A percentile compares a stretch with the other conserved stretches of the same genome.
These are phyloP conservation scores for Bombus vancouverensis DNA, from an alignment of 1,140 invertebrate genomes.

Conservation along the genomic window DNA sequence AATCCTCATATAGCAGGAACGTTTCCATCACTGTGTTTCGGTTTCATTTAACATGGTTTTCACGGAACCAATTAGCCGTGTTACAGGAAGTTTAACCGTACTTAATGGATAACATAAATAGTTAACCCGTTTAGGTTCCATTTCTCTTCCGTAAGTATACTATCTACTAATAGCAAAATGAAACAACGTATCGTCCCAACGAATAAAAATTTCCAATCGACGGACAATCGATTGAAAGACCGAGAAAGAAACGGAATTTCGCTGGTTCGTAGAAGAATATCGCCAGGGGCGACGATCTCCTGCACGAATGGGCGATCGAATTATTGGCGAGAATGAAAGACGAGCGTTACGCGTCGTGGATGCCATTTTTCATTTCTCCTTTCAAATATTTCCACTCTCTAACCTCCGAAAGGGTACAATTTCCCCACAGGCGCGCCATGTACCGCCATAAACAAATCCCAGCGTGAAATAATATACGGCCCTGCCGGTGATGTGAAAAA, in stretches of 20 bases:
- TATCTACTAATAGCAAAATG: too few species aligned
- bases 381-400: slow-evolving; percentile 14
- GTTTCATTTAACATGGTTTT: too few species aligned
- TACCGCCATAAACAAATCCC: slow-evolving; percentile 14
- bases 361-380: slow-evolving; percentile 16
- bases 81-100: too few species aligned
- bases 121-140: too few species aligned
- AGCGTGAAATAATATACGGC: background rate
- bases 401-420: background rate
- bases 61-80: too few species aligned
- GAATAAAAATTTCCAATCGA: too few species aligned
- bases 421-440: background rate
- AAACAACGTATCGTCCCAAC: too few species aligned
- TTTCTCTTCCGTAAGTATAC: too few species aligned
- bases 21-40: too few species aligned
- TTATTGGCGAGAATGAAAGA: background rate
- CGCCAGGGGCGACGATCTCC: background rate
- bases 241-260: background rate
- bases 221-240: too few species aligned
- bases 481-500: background rate
- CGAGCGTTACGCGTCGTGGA: background rate
- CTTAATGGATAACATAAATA: too few species aligned
- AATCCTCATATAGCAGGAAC: too few species aligned
- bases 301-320: background rate
- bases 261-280: background rate